phyloP scores from a whole-genome alignment of 2,113 vertebrate species.

The Fregata magnificens region DNA sequence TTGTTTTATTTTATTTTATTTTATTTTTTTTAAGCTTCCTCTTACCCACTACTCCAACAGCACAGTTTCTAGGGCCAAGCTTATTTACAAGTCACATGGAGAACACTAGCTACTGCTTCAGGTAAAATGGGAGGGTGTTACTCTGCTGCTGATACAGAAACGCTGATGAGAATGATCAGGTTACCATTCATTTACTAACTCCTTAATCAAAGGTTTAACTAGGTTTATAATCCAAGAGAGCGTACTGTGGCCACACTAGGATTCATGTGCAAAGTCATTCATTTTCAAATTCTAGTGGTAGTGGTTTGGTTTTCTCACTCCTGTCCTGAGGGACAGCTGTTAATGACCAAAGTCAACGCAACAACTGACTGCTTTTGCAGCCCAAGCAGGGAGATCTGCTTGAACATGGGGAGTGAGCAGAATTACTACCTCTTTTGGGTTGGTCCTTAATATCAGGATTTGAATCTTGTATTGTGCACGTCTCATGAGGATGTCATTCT shows the following conservation, averaged over 20 bases:
- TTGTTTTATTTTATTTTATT: not conserved
- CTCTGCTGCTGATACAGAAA: not conserved
- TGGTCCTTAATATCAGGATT: not conserved
- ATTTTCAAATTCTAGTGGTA: not conserved
- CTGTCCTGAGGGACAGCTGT: not conserved
- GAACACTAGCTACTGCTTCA: not conserved
- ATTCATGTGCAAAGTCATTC: not conserved
- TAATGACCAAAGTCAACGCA: not conserved
- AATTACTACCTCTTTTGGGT: not conserved
- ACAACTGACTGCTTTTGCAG: rapidly evolving
- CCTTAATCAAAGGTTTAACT: not conserved
- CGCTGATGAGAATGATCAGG: not conserved
- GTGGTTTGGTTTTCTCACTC: not conserved
- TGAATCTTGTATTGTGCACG: rapidly evolving
- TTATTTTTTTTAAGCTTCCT: not conserved
- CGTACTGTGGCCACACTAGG: not conserved
- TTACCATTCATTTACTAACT: not conserved
- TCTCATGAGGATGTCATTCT: not conserved
- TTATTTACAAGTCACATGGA: not conserved
- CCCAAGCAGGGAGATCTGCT: not conserved
- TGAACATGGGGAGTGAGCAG: not conserved
- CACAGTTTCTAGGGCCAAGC: not conserved
- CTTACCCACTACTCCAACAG: not conserved
- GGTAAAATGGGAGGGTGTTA: not conserved
- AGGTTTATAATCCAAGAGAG: not conserved